Percentiles rank a stretch among this genome's conserved stretches.
Evolutionary conservation across 2,888 invertebrate species (phyloP).

Genomic region (Lepidochrysops patricia): DNA sequence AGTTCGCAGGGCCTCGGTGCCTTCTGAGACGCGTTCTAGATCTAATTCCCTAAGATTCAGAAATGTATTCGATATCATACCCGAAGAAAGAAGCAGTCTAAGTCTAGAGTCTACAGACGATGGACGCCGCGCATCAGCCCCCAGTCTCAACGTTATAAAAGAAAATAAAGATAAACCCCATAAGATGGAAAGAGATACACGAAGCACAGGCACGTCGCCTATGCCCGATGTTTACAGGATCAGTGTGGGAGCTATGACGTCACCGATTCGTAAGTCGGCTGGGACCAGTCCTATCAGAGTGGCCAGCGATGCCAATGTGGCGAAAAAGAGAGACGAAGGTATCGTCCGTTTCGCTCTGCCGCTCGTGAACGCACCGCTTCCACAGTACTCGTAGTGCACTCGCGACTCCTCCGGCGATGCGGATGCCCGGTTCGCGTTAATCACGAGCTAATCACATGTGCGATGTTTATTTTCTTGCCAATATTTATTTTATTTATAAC

Average conservation of each 20-base stretch:
- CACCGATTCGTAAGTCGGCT: conserved; percentile 38
- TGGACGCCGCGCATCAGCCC: conserved; percentile 39
- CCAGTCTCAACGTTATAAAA: conserved; percentile 29
- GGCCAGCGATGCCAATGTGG: conserved; percentile 21
- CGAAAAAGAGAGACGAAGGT: conserved; percentile 29
- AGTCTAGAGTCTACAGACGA: conserved; percentile 64
- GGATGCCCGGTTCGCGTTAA: not conserved
- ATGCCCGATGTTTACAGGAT: conserved; percentile 28
- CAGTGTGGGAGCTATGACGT: conserved; percentile 31
- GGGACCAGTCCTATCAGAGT: conserved; percentile 39
- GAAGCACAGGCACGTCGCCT: conserved; percentile 44
- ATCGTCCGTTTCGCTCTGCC: conserved; percentile 37
- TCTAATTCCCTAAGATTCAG: conserved; percentile 57
- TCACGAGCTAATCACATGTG: not conserved
- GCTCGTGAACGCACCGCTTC: conserved; percentile 45
- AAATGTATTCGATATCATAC: conserved; percentile 71
- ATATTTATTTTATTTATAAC: not conserved
- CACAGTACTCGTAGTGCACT: conserved; percentile 45
- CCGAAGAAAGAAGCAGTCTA: conserved; percentile 70
- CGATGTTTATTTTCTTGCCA: not conserved
- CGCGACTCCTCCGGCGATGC: not conserved
- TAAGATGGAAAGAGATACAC: conserved; percentile 19
- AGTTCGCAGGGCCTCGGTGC: conserved; percentile 34
- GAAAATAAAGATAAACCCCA: not conserved
- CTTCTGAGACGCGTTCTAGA: conserved; percentile 35